Evolutionary conservation across 2,888 invertebrate species (phyloP).

Genomic region (Seira musarum): DNA sequence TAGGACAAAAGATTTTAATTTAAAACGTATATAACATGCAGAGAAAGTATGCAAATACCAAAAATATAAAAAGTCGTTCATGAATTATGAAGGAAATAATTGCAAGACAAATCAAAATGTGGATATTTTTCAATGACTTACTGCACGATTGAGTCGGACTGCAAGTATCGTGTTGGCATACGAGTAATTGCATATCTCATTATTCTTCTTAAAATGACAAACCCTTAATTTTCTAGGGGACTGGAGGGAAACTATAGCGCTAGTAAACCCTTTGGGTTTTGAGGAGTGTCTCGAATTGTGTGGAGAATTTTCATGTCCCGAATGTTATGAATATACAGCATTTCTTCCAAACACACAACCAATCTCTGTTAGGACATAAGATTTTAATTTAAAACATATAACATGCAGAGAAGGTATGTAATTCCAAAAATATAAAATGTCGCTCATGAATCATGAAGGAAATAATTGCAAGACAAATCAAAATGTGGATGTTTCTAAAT

Average conservation of each 20-base stretch:
- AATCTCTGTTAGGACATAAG: conserved; percentile 79
- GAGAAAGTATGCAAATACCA: too few relatives aligned
- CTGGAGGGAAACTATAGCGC: conserved; percentile 94
- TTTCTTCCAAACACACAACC: conserved; percentile 97
- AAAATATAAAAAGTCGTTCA: too few relatives aligned
- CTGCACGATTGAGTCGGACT: conserved; percentile 94
- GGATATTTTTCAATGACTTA: conserved; percentile 76
- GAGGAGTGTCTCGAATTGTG: conserved; percentile 98
- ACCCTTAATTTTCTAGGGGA: conserved; percentile 94
- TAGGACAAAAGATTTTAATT: conserved; percentile 62
- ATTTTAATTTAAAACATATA: background rate
- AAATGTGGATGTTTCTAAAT: background rate
- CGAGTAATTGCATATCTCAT: conserved; percentile 98
- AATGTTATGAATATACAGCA: conserved; percentile 98
- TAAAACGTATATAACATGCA: background rate
- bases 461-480: background rate
- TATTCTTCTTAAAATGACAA: conserved; percentile 97
- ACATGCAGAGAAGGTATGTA: conserved; percentile 1
- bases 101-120: background rate
- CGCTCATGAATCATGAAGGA: too few relatives aligned
- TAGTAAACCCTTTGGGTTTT: conserved; percentile 93
- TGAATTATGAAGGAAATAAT: too few relatives aligned
- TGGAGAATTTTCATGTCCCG: conserved; percentile 98
- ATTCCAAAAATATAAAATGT: too few relatives aligned
- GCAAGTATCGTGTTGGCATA: conserved; percentile 95